Evolutionary conservation across 2,797 vertebrate species (phyloP).

Genomic region (Rallus crepitans): DNA sequence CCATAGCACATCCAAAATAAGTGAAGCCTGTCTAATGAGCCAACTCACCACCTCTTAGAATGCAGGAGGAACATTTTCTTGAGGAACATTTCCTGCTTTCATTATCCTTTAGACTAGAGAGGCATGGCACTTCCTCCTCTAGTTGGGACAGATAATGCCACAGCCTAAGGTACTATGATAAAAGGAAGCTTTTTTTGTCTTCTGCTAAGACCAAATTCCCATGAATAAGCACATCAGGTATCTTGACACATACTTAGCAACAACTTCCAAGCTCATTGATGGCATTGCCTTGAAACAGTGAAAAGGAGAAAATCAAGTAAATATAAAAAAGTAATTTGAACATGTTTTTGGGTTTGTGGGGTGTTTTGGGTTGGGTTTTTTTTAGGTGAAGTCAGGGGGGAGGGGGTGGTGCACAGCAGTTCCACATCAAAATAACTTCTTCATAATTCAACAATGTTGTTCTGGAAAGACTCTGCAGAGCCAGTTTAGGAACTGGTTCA

Average conservation of each 20-base stretch:
- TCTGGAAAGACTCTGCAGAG: conserved; percentile 53
- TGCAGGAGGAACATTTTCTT: background rate
- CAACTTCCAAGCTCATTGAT: background rate
- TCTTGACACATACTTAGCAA: background rate
- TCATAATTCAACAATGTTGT: conserved; percentile 46
- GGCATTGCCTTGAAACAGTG: background rate
- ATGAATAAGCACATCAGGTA: background rate
- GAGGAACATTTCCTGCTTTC: background rate
- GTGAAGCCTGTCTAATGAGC: background rate
- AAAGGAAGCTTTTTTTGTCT: background rate
- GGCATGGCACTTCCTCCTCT: background rate
- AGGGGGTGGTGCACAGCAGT: too few species aligned
- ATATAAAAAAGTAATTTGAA: conserved; percentile 29
- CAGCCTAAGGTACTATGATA: background rate
- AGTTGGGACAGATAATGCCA: background rate
- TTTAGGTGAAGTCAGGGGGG: too few species aligned
- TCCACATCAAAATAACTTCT: conserved; percentile 24
- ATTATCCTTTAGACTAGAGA: background rate
- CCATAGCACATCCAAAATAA: background rate
- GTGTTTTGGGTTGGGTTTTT: too few species aligned
- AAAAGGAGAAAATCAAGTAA: conserved; percentile 42
- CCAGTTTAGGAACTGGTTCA: background rate
- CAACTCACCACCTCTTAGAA: background rate
- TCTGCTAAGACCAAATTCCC: background rate
- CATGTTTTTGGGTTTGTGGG: background rate